phyloP scores from a whole-genome alignment of 2,113 vertebrate species.

The Malurus alboscapulatus region DNA sequence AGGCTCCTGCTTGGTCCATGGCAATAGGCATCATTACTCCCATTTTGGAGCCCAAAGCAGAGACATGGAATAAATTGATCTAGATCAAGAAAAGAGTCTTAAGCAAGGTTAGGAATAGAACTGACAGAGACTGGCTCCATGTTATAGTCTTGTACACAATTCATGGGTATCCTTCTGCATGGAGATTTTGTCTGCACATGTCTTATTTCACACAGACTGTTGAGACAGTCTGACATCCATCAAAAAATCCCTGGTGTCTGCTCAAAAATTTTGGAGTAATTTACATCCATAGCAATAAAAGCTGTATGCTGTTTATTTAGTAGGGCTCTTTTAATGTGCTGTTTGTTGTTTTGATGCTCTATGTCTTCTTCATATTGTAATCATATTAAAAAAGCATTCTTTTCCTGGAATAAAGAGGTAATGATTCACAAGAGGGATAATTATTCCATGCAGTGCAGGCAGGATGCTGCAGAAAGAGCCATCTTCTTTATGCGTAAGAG shows the following conservation, averaged over 20 bases:
- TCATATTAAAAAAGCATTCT: conserved; percentile 34
- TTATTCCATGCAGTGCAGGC: conserved; percentile 16
- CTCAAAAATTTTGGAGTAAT: not conserved
- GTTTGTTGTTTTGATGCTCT: conserved; percentile 3
- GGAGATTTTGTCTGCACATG: not conserved
- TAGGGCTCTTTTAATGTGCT: not conserved
- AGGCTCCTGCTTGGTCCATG: not conserved
- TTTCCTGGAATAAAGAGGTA: conserved; percentile 51
- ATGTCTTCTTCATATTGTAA: not conserved
- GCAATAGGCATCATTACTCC: not conserved
- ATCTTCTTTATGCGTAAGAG: conserved; percentile 46
- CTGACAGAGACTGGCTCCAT: not conserved
- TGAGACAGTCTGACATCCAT: not conserved
- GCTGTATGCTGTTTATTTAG: not conserved
- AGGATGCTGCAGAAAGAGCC: not conserved
- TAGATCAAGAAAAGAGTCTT: not conserved
- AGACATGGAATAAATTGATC: not conserved
- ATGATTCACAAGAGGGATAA: conserved; percentile 51
- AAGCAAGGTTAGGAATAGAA: not conserved
- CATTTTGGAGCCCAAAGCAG: not conserved
- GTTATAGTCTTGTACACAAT: not conserved
- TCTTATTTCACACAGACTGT: not conserved
- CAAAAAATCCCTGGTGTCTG: conserved; percentile 7
- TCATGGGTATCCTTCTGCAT: not conserved
- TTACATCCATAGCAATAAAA: conserved; percentile 29